A percentile compares a stretch with the other conserved stretches of the same genome.
Conservation (phyloP, 1,140 invertebrate species). For the Papilio dardanus region DNA sequence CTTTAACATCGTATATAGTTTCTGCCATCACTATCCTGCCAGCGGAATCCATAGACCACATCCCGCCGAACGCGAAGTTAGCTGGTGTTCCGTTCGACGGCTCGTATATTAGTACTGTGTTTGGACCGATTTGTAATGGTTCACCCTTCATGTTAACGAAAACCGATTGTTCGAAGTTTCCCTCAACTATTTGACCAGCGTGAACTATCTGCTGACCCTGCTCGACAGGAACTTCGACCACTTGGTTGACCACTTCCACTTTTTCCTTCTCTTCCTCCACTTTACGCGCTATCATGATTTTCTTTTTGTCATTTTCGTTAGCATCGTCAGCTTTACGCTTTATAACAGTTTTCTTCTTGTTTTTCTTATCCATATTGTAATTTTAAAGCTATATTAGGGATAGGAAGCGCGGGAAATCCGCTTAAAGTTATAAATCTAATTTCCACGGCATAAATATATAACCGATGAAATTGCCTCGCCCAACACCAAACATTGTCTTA, state of each 20-base stretch:
- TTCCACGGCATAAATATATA: conserved; percentile 45
- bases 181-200: conserved; percentile 74
- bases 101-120: conserved; percentile 80
- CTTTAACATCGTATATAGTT: conserved; percentile 80
- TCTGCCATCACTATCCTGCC: conserved; percentile 80
- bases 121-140: conserved; percentile 75
- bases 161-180: conserved; percentile 77
- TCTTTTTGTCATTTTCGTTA: conserved; percentile 69
- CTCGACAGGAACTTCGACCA: conserved; percentile 74
- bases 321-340: conserved; percentile 79
- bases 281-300: conserved; percentile 72
- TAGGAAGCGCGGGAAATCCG: conserved; percentile 50
- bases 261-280: conserved; percentile 69
- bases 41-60: conserved; percentile 78
- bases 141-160: conserved; percentile 79
- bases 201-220: conserved; percentile 78
- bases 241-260: conserved; percentile 72
- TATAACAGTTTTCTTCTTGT: conserved; percentile 77
- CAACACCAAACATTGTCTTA: conserved; percentile 56
- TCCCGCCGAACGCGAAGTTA: conserved; percentile 77
- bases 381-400: conserved; percentile 47
- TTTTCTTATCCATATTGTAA: conserved; percentile 81
- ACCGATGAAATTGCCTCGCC: conserved; percentile 53
- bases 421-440: conserved; percentile 44
- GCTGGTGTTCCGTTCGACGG: conserved; percentile 71